phyloP scores from a whole-genome alignment of 2,888 invertebrate genomes.

The Apodemia hepburni region DNA sequence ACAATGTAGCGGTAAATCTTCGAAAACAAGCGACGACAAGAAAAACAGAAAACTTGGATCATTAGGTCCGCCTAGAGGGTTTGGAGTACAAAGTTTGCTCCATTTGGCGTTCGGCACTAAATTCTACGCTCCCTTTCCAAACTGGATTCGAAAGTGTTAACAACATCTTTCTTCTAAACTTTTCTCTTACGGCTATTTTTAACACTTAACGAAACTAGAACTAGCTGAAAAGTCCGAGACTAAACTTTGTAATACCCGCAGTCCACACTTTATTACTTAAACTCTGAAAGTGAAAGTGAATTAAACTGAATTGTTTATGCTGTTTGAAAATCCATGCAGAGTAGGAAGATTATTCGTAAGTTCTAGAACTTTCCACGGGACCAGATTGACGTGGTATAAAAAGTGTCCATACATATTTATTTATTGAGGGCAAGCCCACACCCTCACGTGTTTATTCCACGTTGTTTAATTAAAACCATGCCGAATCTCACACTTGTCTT shows the following conservation, averaged over 20 bases:
- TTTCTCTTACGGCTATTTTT: constrained; percentile 29
- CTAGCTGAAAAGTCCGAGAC: neutral
- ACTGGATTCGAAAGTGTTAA: constrained; percentile 49
- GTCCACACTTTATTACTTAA: too few relatives aligned
- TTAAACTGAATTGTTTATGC: too few relatives aligned
- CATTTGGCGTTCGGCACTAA: constrained; percentile 40
- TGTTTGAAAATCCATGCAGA: too few relatives aligned
- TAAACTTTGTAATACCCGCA: neutral
- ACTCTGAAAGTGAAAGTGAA: too few relatives aligned
- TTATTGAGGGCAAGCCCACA: too few relatives aligned
- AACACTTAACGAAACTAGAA: neutral
- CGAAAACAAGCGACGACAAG: constrained; percentile 50
- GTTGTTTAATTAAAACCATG: too few relatives aligned
- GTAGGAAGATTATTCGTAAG: too few relatives aligned
- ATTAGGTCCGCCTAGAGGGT: constrained; percentile 47
- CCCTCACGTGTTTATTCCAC: too few relatives aligned
- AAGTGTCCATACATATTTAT: too few relatives aligned
- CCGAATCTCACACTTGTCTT: too few relatives aligned
- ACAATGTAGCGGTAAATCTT: constrained; percentile 46
- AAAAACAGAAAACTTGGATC: constrained; percentile 64
- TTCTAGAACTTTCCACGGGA: too few relatives aligned
- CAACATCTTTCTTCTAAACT: constrained; percentile 41
- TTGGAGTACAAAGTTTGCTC: constrained; percentile 59
- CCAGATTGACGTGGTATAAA: too few relatives aligned
- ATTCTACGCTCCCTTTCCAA: constrained; percentile 37